Conservation (phyloP, 2,113 vertebrate species). For the Ciconia boyciana region DNA sequence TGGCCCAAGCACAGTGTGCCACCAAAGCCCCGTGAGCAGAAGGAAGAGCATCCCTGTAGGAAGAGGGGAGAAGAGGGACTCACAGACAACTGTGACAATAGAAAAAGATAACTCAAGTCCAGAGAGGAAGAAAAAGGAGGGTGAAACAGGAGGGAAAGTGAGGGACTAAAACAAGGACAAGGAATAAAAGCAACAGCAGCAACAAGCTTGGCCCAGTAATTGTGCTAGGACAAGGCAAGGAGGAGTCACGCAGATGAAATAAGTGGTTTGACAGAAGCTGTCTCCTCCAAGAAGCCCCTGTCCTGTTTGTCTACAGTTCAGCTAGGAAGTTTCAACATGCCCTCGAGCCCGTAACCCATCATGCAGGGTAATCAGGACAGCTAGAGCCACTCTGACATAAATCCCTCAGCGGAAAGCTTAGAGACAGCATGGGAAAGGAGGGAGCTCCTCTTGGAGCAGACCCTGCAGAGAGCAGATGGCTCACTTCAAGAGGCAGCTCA, state of each 20-base stretch:
- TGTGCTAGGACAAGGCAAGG: background rate
- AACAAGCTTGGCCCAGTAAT: background rate
- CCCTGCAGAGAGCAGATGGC: background rate
- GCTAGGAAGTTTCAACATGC: background rate
- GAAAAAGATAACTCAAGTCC: background rate
- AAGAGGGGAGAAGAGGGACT: background rate
- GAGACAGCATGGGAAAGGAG: background rate
- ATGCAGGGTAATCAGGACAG: background rate
- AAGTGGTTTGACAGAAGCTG: background rate
- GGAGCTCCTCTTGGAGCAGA: background rate
- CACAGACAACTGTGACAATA: fast-evolving
- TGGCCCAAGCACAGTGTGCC: background rate
- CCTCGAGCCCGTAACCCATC: background rate
- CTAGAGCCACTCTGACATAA: background rate
- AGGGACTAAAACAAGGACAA: background rate
- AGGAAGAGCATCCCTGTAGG: fast-evolving
- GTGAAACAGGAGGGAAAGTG: background rate
- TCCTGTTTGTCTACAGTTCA: background rate
- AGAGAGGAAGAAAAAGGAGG: background rate
- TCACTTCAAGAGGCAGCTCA: background rate
- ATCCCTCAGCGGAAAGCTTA: background rate
- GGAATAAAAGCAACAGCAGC: background rate
- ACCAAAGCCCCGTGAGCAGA: background rate
- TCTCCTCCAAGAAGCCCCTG: background rate
- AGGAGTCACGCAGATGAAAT: background rate